These are phyloP conservation scores for Cryptotermes secundus DNA, from an alignment of 1,140 invertebrate species.

Conservation along the genomic window DNA sequence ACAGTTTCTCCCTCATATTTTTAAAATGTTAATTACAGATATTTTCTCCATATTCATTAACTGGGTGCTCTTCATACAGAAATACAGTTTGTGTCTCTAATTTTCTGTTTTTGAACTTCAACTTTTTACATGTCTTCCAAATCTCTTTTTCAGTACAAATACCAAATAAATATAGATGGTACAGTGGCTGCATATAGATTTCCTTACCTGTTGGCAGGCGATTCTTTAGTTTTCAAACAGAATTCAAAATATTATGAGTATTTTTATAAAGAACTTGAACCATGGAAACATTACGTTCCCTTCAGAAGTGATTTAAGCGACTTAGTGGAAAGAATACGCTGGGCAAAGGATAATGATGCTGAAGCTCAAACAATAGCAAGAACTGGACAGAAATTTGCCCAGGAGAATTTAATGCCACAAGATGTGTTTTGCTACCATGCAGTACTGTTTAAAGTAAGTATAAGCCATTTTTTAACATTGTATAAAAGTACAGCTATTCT, in stretches of 20 bases:
- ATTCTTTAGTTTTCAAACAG: constrained; percentile 88
- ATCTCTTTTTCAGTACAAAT: constrained; percentile 81
- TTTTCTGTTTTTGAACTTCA: background rate
- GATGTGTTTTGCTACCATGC: constrained; percentile 91
- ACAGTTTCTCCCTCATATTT: too few species aligned
- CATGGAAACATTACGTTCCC: constrained; percentile 82
- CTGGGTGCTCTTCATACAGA: too few species aligned
- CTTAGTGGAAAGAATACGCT: constrained; percentile 74
- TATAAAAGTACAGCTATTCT: too few species aligned
- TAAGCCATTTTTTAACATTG: too few species aligned
- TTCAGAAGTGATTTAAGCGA: constrained; percentile 79
- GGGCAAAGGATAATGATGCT: constrained; percentile 78
- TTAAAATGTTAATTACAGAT: too few species aligned
- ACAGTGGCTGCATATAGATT: constrained; percentile 94
- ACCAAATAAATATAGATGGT: constrained; percentile 93
- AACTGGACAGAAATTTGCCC: constrained; percentile 72
- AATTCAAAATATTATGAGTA: constrained; percentile 92
- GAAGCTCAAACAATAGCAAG: constrained; percentile 68
- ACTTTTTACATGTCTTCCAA: background rate
- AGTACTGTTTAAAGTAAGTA: constrained; percentile 68
- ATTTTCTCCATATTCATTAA: too few species aligned
- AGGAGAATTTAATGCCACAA: constrained; percentile 77
- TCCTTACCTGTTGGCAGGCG: constrained; percentile 86
- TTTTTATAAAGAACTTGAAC: constrained; percentile 79
- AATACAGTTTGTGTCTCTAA: too few species aligned